Conservation (phyloP, 2,888 invertebrate genomes). For the Drosophila falleni region DNA sequence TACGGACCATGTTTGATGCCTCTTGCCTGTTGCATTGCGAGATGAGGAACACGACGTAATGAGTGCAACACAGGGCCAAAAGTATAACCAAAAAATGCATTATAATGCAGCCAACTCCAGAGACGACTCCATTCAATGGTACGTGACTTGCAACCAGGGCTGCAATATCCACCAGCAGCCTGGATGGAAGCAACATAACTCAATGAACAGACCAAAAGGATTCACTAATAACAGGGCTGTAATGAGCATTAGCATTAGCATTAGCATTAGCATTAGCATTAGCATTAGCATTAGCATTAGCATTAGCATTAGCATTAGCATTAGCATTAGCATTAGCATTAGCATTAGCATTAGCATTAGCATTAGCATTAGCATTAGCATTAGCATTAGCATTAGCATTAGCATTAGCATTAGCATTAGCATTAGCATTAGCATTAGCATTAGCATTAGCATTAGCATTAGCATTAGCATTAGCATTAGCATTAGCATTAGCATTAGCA, state of each 20-base stretch:
- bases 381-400: conserved; percentile 6
- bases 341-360: conserved; percentile 4
- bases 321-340: conserved; percentile 2
- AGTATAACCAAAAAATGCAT: conserved; percentile 42
- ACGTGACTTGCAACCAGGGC: conserved; percentile 43
- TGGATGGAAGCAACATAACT: neutral
- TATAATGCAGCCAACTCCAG: conserved; percentile 45
- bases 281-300: conserved; percentile 4
- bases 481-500: conserved; percentile 3
- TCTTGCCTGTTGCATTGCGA: conserved; percentile 66
- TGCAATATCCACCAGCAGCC: neutral
- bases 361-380: conserved; percentile 7
- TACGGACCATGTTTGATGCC: conserved; percentile 35
- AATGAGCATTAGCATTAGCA: too few relatives aligned
- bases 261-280: conserved; percentile 7
- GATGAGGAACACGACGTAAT: conserved; percentile 37
- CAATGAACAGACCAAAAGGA: neutral
- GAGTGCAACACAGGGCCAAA: conserved; percentile 49
- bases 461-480: conserved; percentile 5
- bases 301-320: conserved; percentile 2
- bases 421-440: conserved; percentile 6
- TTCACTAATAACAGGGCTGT: neutral
- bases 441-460: conserved; percentile 8
- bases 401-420: conserved; percentile 5
- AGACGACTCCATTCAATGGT: conserved; percentile 34